phyloP scores from a whole-genome alignment of 2,797 vertebrate species.

The Scomberomorus guttatus region DNA sequence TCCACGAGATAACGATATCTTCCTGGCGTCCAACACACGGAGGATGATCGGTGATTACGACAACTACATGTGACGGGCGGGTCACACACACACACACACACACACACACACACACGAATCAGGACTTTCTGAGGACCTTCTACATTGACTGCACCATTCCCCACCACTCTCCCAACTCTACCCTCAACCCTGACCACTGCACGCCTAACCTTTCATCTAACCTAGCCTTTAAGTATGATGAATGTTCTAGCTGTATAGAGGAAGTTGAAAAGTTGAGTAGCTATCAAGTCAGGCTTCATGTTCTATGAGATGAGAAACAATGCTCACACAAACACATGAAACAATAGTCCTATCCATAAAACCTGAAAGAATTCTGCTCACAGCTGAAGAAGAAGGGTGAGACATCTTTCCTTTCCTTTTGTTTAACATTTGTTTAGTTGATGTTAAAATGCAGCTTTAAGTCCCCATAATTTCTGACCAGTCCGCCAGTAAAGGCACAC shows the following conservation, averaged over 20 bases:
- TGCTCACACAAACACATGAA: not conserved
- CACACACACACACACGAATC: not conserved
- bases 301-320: not conserved
- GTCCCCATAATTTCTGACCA: slow-evolving; percentile 40
- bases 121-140: slow-evolving; percentile 29
- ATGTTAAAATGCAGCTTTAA: slow-evolving; percentile 38
- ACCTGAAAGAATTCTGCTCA: not conserved
- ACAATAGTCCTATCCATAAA: not conserved
- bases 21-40: slow-evolving; percentile 77
- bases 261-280: not conserved
- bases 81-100: not conserved
- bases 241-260: not conserved
- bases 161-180: slow-evolving; percentile 3
- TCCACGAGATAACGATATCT: slow-evolving; percentile 86
- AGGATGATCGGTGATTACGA: slow-evolving; percentile 84
- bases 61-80: slow-evolving; percentile 61
- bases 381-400: not conserved
- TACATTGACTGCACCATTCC: slow-evolving; percentile 14
- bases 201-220: not conserved
- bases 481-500: slow-evolving; percentile 15
- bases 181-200: not conserved
- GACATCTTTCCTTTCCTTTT: slow-evolving; percentile 6
- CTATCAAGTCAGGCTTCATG: not conserved
- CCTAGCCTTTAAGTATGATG: not conserved
- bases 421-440: slow-evolving; percentile 21